Percentiles rank a stretch among this genome's conserved stretches.
phyloP scores from a whole-genome alignment of 2,113 vertebrate species.

The Trematocara macrostoma region DNA sequence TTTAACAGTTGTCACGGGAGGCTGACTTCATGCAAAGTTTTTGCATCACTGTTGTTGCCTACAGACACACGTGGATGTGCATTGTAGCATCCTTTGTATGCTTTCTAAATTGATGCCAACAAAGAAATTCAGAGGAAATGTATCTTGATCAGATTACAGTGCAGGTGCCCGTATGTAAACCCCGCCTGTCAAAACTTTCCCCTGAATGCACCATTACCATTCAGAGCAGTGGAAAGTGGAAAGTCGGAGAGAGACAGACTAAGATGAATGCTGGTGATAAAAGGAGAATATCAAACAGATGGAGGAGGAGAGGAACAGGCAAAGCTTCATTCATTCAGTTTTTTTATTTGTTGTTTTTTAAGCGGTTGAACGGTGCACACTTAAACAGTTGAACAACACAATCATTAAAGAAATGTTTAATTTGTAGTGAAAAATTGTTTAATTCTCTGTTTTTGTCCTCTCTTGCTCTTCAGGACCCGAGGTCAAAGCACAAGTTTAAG shows the following conservation, averaged over 20 bases:
- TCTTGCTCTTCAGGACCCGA: slow-evolving; percentile 49
- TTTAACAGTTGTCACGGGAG: neutral
- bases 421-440: neutral
- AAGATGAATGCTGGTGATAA: neutral
- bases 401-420: neutral
- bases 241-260: neutral
- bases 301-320: neutral
- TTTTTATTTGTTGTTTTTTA: neutral
- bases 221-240: neutral
- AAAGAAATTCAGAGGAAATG: neutral
- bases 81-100: neutral
- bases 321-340: neutral
- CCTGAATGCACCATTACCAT: neutral
- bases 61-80: neutral
- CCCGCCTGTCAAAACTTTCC: neutral
- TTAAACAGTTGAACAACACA: neutral
- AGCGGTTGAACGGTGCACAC: neutral
- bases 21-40: neutral
- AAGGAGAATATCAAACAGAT: neutral
- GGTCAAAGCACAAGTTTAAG: slow-evolving; percentile 85
- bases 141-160: neutral
- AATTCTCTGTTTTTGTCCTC: neutral
- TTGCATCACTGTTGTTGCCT: neutral
- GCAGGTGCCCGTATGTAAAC: neutral
- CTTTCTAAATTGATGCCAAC: neutral